Percentiles rank a stretch among this genome's conserved stretches.
Conservation (phyloP, 2,113 vertebrate species). For the Rhinopomastus cyanomelas region DNA sequence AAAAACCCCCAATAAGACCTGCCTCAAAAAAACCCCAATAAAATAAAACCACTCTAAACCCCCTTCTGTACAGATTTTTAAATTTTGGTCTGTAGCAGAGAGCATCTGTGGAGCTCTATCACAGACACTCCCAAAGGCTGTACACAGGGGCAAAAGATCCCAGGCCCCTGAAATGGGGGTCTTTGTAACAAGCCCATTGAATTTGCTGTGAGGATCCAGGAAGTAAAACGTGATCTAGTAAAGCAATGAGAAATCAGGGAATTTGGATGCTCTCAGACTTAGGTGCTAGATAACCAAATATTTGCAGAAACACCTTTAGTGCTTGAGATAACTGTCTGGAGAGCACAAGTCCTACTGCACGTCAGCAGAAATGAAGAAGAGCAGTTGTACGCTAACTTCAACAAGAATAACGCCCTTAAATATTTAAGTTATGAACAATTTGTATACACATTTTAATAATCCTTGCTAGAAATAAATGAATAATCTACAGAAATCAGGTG, state of each 20-base stretch:
- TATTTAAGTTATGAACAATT: neutral
- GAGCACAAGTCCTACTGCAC: neutral
- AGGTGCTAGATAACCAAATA: neutral
- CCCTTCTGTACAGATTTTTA: neutral
- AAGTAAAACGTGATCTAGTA: neutral
- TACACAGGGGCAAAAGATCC: neutral
- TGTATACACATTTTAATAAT: neutral
- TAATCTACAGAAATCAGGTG: neutral
- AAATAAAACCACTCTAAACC: neutral
- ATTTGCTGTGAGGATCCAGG: neutral
- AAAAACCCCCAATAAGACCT: neutral
- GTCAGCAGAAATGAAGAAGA: neutral
- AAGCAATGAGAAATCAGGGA: neutral
- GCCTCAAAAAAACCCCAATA: neutral
- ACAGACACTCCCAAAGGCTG: neutral
- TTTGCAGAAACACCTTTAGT: neutral
- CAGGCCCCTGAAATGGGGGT: neutral
- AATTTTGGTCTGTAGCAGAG: neutral
- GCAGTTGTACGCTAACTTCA: neutral
- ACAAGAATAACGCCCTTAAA: neutral
- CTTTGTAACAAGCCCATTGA: neutral
- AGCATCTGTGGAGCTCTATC: neutral
- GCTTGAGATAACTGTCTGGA: neutral
- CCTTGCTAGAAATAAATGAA: neutral
- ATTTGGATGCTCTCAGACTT: neutral